phyloP scores from a whole-genome alignment of 2,888 invertebrate species.

The Eubasilissa splendida region DNA sequence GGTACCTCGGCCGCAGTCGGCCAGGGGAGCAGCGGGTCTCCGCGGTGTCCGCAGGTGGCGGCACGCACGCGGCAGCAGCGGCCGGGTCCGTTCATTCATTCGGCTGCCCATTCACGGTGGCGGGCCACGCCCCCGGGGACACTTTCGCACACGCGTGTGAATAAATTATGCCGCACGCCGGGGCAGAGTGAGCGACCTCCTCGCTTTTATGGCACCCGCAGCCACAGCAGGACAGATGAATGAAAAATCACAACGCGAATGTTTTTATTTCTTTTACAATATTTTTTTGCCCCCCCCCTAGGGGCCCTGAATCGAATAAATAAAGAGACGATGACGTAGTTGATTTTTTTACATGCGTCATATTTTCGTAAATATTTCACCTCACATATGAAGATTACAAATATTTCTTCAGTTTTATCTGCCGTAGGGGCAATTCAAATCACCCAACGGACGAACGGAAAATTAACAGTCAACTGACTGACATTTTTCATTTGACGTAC shows the following conservation, averaged over 20 bases:
- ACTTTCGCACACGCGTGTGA: conserved; percentile 38
- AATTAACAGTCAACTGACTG: no score
- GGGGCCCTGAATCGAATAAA: no score
- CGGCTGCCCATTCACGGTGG: conserved; percentile 23
- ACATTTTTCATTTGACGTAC: no score
- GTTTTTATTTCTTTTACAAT: no score
- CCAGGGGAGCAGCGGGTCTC: conserved; percentile 25
- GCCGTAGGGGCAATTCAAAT: no score
- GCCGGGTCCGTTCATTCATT: conserved; percentile 14
- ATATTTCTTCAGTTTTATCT: no score
- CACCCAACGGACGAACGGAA: no score
- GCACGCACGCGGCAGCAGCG: conserved; percentile 25
- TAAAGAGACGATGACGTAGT: no score
- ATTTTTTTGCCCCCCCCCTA: no score
- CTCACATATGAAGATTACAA: no score
- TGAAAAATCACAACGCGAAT: neutral
- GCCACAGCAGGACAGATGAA: neutral
- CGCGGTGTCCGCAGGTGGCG: conserved; percentile 30
- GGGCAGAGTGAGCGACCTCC: neutral
- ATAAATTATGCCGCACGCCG: conserved; percentile 6
- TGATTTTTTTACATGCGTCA: no score
- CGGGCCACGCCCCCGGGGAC: conserved; percentile 32
- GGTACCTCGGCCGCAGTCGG: neutral
- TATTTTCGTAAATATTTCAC: no score
- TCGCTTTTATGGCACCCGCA: neutral